A percentile compares a stretch with the other conserved stretches of the same genome.
phyloP scores from a whole-genome alignment of 1,140 invertebrate species.

The Drosophila saltans region DNA sequence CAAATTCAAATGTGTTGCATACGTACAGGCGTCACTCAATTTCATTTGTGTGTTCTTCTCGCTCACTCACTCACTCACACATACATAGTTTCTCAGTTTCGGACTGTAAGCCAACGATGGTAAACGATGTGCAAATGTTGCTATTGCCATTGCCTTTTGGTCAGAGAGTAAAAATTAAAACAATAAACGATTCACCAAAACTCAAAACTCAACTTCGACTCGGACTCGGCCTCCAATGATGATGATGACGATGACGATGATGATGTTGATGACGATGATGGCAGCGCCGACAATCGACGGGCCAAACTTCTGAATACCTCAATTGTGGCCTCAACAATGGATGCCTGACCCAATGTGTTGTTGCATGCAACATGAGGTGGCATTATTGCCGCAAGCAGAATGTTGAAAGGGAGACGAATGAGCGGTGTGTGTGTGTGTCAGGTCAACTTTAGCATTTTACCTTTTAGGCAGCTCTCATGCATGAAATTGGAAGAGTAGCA shows the following conservation, averaged over 20 bases:
- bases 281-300: background rate
- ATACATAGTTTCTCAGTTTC: slow-evolving; percentile 24
- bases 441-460: slow-evolving; percentile 74
- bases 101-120: slow-evolving; percentile 60
- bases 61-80: background rate
- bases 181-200: slow-evolving; percentile 60
- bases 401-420: background rate
- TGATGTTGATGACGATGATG: background rate
- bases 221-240: slow-evolving; percentile 16
- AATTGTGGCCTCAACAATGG: slow-evolving; percentile 25
- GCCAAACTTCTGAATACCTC: slow-evolving; percentile 50
- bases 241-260: slow-evolving; percentile 11
- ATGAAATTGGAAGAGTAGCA: slow-evolving; percentile 81
- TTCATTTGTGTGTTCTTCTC: slow-evolving; percentile 24
- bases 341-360: slow-evolving; percentile 20
- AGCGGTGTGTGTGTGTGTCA: slow-evolving; percentile 29
- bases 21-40: slow-evolving; percentile 45
- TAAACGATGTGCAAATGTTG: slow-evolving; percentile 74
- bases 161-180: slow-evolving; percentile 61
- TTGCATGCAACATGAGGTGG: slow-evolving; percentile 37
- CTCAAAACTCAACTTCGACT: slow-evolving; percentile 41
- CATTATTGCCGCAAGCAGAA: slow-evolving; percentile 9
- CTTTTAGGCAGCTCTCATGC: slow-evolving; percentile 80
- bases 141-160: background rate
- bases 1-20: slow-evolving; percentile 34